Conservation (phyloP, 2,113 vertebrate species). For the Ceyx cyanopectus region DNA sequence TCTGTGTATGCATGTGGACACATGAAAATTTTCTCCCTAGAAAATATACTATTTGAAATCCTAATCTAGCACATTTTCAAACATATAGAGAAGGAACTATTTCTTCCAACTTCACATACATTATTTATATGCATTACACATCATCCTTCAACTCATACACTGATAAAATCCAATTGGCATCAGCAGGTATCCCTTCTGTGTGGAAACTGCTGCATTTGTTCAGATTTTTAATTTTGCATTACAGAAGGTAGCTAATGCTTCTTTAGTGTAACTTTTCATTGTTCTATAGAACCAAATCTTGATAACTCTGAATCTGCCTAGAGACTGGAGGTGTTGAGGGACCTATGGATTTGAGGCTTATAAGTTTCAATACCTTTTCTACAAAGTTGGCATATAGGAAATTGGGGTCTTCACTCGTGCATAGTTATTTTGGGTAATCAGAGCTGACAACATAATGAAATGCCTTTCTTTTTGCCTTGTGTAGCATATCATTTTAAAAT, state of each 20-base stretch:
- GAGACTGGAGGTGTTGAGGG: background rate
- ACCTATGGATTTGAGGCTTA: background rate
- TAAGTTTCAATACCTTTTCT: background rate
- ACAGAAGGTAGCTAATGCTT: background rate
- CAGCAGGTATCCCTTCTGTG: background rate
- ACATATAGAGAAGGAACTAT: background rate
- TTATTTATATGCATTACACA: background rate
- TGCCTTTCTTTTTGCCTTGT: background rate
- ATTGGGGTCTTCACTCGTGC: background rate
- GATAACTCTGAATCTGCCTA: background rate
- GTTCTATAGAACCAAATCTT: background rate
- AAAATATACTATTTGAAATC: background rate
- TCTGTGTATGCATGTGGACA: too few species aligned
- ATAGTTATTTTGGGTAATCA: background rate
- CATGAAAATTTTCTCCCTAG: background rate
- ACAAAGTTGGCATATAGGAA: background rate
- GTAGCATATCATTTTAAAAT: background rate
- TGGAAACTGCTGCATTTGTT: background rate
- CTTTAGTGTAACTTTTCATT: background rate
- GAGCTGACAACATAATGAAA: background rate
- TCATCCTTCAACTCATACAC: background rate
- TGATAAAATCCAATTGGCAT: background rate
- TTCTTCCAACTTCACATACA: background rate
- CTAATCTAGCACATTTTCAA: background rate
- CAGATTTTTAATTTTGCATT: background rate